These are phyloP conservation scores for Caenorhabditis macrosperma DNA, from an alignment of 2,888 invertebrate species.

Conservation along the genomic window DNA sequence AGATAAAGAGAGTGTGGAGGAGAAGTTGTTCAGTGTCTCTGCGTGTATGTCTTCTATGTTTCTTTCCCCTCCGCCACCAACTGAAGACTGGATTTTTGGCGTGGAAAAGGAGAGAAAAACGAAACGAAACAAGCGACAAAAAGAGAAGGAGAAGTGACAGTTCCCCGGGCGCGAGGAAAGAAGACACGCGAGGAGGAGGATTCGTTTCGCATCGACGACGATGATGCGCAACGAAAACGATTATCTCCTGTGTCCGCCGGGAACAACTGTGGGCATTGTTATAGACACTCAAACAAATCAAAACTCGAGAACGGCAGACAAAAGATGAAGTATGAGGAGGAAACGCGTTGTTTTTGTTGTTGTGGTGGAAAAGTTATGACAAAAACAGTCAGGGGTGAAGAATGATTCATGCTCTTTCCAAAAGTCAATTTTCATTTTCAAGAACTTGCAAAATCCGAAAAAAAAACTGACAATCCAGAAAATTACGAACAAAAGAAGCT, in stretches of 20 bases:
- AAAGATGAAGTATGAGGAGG: too few relatives aligned
- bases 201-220: slow-evolving; percentile 19
- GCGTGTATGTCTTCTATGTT: background rate
- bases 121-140: background rate
- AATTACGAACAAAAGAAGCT: too few relatives aligned
- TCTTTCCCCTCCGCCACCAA: background rate
- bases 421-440: too few relatives aligned
- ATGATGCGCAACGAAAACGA: slow-evolving; percentile 50
- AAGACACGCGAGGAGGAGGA: background rate
- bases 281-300: background rate
- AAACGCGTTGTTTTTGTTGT: too few relatives aligned
- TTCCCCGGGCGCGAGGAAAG: background rate
- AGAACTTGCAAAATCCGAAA: too few relatives aligned
- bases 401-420: too few relatives aligned
- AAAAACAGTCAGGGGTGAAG: too few relatives aligned
- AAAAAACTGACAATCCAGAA: too few relatives aligned
- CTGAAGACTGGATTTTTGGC: background rate
- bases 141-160: slow-evolving; percentile 29
- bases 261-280: slow-evolving; percentile 1
- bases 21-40: background rate
- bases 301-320: slow-evolving; percentile 1
- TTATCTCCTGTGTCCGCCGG: slow-evolving; percentile 23
- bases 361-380: too few relatives aligned
- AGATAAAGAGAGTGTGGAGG: too few relatives aligned
- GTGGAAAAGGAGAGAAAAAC: background rate